Evolutionary conservation across 2,888 invertebrate genomes (phyloP).

Genomic region (Rhingia rostrata): DNA sequence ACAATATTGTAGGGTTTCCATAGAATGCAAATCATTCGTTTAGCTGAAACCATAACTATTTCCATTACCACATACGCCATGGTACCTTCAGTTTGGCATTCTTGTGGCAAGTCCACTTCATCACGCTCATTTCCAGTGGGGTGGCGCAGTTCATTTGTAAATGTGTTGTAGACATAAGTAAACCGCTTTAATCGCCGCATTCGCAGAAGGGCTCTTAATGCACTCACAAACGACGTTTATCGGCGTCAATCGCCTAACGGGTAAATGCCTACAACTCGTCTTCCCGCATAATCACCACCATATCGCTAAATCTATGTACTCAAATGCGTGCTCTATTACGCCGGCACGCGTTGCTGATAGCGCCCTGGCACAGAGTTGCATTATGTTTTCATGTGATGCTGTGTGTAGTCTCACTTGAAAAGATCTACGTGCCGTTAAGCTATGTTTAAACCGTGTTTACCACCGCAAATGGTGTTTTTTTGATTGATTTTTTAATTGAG

Average conservation of each 20-base stretch:
- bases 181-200: conserved; percentile 46
- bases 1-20: conserved; percentile 62
- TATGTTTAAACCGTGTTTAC: conserved; percentile 46
- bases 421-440: conserved; percentile 73
- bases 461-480: conserved; percentile 60
- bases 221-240: conserved; percentile 55
- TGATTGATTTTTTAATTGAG: conserved; percentile 64
- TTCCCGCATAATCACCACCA: conserved; percentile 69
- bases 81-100: conserved; percentile 40
- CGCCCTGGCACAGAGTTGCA: conserved; percentile 28
- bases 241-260: conserved; percentile 70
- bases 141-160: conserved; percentile 49
- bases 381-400: conserved; percentile 63
- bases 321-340: conserved; percentile 48
- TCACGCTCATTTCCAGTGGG: conserved; percentile 69
- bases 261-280: conserved; percentile 66
- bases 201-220: conserved; percentile 45
- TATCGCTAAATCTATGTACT: conserved; percentile 44
- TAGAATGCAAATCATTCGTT: conserved; percentile 33
- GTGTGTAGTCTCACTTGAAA: conserved; percentile 48
- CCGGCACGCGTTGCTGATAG: conserved; percentile 65
- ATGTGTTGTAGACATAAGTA: conserved; percentile 5
- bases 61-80: conserved; percentile 16
- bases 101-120: conserved; percentile 70
- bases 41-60: conserved; percentile 59